phyloP scores from a whole-genome alignment of 2,888 invertebrate species.

The Cryptus viduatorius region DNA sequence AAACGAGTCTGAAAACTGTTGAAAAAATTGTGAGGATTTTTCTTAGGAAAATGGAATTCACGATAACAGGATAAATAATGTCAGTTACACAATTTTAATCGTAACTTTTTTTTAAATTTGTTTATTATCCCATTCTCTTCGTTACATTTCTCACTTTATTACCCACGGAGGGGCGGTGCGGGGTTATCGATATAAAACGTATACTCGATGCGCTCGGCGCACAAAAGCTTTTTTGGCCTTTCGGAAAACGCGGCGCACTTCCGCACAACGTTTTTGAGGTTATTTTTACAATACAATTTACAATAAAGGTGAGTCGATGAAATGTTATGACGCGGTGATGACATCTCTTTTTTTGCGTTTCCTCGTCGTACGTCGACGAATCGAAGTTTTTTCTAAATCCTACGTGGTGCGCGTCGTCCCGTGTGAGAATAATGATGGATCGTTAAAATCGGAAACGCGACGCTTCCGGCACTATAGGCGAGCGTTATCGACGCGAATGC shows the following conservation, averaged over 20 bases:
- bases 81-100: neutral
- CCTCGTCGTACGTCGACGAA: neutral
- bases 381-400: neutral
- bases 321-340: neutral
- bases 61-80: neutral
- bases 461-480: slow-evolving; percentile 17
- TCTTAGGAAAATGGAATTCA: neutral
- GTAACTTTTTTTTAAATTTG: neutral
- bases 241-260: neutral
- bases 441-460: slow-evolving; percentile 1
- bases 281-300: neutral
- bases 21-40: no score
- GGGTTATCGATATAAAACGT: no score
- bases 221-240: no score
- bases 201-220: no score
- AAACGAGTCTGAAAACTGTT: neutral
- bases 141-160: no score
- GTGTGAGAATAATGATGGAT: neutral
- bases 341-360: neutral
- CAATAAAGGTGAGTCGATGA: neutral
- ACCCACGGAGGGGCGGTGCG: no score
- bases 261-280: neutral
- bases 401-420: neutral
- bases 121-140: neutral
- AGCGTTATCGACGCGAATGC: slow-evolving; percentile 14